Base-by-base conservation (phyloP, 2,113 vertebrate species). In the Willisornis vidua region DNA sequence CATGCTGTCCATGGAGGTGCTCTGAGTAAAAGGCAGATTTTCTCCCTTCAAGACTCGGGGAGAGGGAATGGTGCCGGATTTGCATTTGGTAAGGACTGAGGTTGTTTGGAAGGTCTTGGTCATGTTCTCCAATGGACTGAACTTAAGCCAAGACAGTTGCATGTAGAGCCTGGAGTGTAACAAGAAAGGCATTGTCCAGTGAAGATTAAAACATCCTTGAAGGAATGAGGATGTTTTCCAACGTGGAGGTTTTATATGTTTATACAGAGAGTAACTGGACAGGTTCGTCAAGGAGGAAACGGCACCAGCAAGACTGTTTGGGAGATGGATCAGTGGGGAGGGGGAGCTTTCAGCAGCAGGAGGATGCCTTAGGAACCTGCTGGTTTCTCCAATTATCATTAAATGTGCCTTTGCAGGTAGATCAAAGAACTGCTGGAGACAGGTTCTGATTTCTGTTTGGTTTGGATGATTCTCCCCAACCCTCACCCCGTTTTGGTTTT, bases 351-450 rank as follows among this genome's bases (percentile, higher is more conserved):
- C 83, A 46, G 29, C 94, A 95, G 95, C 94, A 97, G 92, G 86
- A 54, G 17, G 61, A 19, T 25, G 46, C 48, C 75, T 96, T 96
- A 94, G 63, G 79, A 75, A 73, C 81, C 85, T 93, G 96, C 92
- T 96, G 96, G 3, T 14, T 77, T 80, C 87, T 73, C 18, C 3
- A 41, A 77, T 83, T 46, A 54, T 49, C 41, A 18, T 68, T 78
- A 80, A 89, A 63, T 12, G 55, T 26, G n/a, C 65, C 85, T 89
- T 86, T 2, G 6, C 62, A 85, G 78, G 73, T 77, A 51, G 51
- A 65, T 87, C 63, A 93, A 89, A 94, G 71, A 91, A 90, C 90
- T 88, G 87, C 66, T 81, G 81, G 76, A 94, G 82, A 82, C 51
- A 74, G 82, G 26, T 89, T 93, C 52, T 35, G 85, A 85, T 91